Conservation (phyloP, 2,888 invertebrate species). For the Eilema caniola region DNA sequence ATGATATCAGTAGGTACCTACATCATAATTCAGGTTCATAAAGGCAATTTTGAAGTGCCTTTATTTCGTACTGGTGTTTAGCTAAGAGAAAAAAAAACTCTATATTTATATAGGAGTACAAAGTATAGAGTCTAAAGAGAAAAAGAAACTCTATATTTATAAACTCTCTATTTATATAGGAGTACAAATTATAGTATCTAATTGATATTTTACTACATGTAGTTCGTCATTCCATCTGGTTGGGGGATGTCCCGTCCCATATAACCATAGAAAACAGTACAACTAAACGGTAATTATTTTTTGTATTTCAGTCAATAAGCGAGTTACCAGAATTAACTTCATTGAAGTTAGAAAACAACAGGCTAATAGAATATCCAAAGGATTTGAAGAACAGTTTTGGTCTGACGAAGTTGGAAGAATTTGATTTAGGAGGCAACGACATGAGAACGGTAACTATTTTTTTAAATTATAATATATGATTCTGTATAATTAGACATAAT, state of each 20-base stretch:
- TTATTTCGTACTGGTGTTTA: neutral
- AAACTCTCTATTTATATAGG: no score
- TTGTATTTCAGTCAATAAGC: constrained; percentile 76
- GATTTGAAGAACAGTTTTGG: constrained; percentile 78
- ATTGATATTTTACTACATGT: neutral
- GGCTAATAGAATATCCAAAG: constrained; percentile 75
- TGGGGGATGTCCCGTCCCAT: neutral
- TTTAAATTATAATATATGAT: neutral
- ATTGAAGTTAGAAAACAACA: constrained; percentile 76
- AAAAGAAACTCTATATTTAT: neutral
- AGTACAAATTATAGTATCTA: neutral
- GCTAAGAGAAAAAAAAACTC: neutral
- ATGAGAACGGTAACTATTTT: constrained; percentile 73
- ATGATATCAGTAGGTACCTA: neutral
- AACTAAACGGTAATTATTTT: neutral
- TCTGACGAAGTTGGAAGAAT: constrained; percentile 71
- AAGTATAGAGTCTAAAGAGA: no score
- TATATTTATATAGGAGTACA: neutral
- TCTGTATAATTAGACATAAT: neutral
- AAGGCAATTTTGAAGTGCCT: neutral
- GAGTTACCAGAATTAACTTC: constrained; percentile 71
- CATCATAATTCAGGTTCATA: neutral
- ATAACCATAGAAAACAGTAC: neutral
- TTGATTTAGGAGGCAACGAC: constrained; percentile 82
- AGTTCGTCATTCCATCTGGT: neutral